A percentile compares a stretch with the other conserved stretches of the same genome.
Conservation (phyloP, 2,113 vertebrate species). For the Prunella himalayana region DNA sequence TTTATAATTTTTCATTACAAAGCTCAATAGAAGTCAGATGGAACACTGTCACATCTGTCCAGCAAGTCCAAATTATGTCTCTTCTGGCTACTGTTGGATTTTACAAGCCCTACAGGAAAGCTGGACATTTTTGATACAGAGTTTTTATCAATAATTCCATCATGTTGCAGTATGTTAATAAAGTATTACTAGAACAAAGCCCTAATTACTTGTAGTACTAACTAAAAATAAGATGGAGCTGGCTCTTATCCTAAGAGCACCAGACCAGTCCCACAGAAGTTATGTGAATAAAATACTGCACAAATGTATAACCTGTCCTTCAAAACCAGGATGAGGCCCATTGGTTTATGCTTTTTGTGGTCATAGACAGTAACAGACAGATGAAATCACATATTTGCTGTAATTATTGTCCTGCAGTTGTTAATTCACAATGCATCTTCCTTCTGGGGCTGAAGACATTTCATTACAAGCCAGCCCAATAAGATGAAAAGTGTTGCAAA, state of each 20-base stretch:
- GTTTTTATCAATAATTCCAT: background rate
- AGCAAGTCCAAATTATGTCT: background rate
- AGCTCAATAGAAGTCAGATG: background rate
- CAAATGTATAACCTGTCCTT: background rate
- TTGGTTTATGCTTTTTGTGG: background rate
- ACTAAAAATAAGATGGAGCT: constrained; percentile 14
- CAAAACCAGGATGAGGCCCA: background rate
- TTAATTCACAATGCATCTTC: background rate
- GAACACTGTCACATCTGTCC: background rate
- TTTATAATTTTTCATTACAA: background rate
- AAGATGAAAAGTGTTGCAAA: background rate
- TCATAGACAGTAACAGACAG: background rate
- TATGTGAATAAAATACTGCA: background rate
- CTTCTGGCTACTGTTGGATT: background rate
- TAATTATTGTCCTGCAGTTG: background rate
- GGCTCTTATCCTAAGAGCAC: background rate
- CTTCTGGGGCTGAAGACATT: background rate
- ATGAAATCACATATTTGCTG: background rate
- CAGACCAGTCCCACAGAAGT: background rate
- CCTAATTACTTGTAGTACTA: background rate
- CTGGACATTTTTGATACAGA: background rate
- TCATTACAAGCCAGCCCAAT: background rate
- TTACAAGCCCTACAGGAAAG: background rate
- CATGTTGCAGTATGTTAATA: background rate
- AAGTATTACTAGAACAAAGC: constrained; percentile 13